A percentile compares a stretch with the other conserved stretches of the same genome.
phyloP scores from a whole-genome alignment of 2,888 invertebrate species.

The Drosophila multiciliata region DNA sequence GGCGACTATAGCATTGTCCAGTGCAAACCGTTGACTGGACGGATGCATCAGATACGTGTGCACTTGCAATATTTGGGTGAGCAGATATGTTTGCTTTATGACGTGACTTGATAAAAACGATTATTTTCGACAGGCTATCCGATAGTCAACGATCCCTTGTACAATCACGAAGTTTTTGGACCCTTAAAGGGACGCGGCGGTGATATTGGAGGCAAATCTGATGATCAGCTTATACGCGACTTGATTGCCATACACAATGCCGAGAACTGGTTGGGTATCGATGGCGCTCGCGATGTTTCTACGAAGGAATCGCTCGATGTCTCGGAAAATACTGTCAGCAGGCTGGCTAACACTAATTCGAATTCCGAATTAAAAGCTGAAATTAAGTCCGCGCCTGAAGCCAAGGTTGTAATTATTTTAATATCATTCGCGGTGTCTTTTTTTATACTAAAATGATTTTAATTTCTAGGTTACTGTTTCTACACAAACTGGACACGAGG shows the following conservation, averaged over 20 bases:
- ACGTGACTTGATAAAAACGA: neutral
- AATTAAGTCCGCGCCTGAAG: neutral
- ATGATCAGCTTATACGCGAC: slow-evolving; percentile 94
- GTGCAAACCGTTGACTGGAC: slow-evolving; percentile 96
- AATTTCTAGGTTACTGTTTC: slow-evolving; percentile 89
- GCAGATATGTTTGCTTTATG: neutral
- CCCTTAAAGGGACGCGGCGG: slow-evolving; percentile 95
- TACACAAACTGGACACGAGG: slow-evolving; percentile 89
- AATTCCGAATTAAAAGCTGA: neutral
- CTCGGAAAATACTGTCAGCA: neutral
- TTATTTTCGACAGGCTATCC: slow-evolving; percentile 90
- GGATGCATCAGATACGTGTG: slow-evolving; percentile 99
- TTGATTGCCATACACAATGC: slow-evolving; percentile 96
- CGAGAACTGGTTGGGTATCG: slow-evolving; percentile 96
- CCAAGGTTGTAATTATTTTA: slow-evolving; percentile 6
- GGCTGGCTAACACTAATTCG: neutral
- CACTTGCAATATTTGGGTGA: slow-evolving; percentile 97
- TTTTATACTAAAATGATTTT: neutral
- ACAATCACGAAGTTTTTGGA: slow-evolving; percentile 98
- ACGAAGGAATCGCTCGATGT: neutral
- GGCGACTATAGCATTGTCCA: slow-evolving; percentile 95
- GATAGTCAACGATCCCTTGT: slow-evolving; percentile 97
- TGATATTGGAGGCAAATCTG: slow-evolving; percentile 93
- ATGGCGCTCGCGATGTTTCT: slow-evolving; percentile 91
- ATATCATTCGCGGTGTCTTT: neutral